phyloP scores from a whole-genome alignment of 2,888 invertebrate species.

The Apamea epomidion region DNA sequence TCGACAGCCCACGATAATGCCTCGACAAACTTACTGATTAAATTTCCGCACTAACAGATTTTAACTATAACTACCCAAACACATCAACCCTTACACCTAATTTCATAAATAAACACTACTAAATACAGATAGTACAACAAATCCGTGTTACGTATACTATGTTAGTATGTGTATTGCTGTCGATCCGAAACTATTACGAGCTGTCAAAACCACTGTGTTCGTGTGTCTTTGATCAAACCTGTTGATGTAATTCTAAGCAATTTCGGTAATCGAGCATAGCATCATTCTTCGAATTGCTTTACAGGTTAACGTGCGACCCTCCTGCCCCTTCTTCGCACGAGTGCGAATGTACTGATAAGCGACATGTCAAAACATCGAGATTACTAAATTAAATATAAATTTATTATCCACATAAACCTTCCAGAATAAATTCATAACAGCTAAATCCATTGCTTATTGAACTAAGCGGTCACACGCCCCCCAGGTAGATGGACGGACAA shows the following conservation, averaged over 20 bases:
- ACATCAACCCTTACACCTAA: constrained; percentile 68
- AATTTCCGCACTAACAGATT: constrained; percentile 76
- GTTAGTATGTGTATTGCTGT: constrained; percentile 1
- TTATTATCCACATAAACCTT: background rate
- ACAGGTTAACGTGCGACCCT: background rate
- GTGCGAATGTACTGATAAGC: background rate
- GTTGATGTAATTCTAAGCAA: constrained; percentile 26
- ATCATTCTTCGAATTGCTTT: constrained; percentile 23
- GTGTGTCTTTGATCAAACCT: constrained; percentile 60
- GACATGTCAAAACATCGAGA: background rate
- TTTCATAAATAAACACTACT: constrained; percentile 70
- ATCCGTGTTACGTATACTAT: background rate
- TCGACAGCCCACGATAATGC: constrained; percentile 71
- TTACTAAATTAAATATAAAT: background rate
- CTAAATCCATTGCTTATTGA: background rate
- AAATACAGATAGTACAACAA: constrained; percentile 21
- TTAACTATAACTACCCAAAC: constrained; percentile 69
- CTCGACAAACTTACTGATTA: constrained; percentile 77
- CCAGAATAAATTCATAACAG: background rate
- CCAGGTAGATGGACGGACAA: too few relatives aligned
- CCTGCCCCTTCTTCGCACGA: background rate
- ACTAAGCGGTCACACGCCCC: too few relatives aligned
- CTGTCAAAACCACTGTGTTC: constrained; percentile 51
- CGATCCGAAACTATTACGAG: constrained; percentile 37
- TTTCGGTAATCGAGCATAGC: background rate